Conservation (phyloP, 1,140 invertebrate genomes). For the Melitaea cinxia region DNA sequence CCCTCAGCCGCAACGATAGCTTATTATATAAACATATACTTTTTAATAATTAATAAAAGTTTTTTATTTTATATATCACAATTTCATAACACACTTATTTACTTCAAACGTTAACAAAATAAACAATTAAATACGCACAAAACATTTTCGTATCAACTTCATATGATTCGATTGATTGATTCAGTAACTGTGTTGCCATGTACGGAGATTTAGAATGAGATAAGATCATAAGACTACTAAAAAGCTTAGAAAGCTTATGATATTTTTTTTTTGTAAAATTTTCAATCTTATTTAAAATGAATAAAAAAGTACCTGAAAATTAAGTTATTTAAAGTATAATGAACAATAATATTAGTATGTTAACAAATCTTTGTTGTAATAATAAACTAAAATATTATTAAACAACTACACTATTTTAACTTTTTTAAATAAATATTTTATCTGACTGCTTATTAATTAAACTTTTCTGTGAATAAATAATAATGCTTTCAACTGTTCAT, state of each 20-base stretch:
- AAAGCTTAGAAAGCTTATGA: not conserved
- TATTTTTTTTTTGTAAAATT: too few species aligned
- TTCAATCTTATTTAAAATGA: too few species aligned
- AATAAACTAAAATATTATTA: too few species aligned
- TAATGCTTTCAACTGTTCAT: too few species aligned
- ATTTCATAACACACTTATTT: slow-evolving; percentile 8
- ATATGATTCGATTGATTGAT: slow-evolving; percentile 34
- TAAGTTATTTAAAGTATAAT: too few species aligned
- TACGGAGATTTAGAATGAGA: not conserved
- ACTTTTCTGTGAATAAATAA: too few species aligned
- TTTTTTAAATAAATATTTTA: too few species aligned
- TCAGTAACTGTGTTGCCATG: slow-evolving; percentile 14
- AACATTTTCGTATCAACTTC: slow-evolving; percentile 26
- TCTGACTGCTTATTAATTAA: too few species aligned
- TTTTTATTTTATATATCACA: not conserved
- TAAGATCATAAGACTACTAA: not conserved
- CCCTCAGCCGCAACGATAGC: not conserved
- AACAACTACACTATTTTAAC: too few species aligned
- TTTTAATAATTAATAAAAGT: not conserved
- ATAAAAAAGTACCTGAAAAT: too few species aligned
- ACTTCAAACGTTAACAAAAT: slow-evolving; percentile 23
- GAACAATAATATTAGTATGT: too few species aligned
- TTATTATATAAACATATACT: not conserved
- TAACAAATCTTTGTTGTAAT: too few species aligned
- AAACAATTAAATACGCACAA: slow-evolving; percentile 27